Evolutionary conservation across 2,888 invertebrate species (phyloP), one percentile per base, ranked within the genome.

Genomic region (Pachliopta kotzebuea): DNA sequence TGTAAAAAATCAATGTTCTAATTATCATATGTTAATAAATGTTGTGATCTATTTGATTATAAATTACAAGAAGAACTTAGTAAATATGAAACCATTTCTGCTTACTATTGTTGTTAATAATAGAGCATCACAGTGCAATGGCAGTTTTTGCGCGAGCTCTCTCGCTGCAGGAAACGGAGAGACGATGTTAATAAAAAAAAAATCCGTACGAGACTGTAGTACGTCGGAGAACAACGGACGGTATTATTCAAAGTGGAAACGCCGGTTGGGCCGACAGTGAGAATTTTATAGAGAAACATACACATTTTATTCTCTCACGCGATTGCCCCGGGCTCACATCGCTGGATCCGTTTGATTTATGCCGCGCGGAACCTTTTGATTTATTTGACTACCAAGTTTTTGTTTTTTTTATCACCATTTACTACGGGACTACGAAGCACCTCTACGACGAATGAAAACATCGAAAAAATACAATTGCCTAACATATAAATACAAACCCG

Each of bases 301-400:
- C 20, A 55, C 23, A 49, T 60, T 50, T 64, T 64, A 64, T 64
- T 56, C 52, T 56, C 59, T 56, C 62, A 56, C 56, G 60, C 59
- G 56, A 60, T 64, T 64, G 59, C 63, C 54, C 37, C 31, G 54
- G 50, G 60, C 58, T 56, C 24, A 37, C 56, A 50, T 29, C 58
- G 58, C 45, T 54, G 42, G 31, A 63, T 63, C 55, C 63, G 50
- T 59, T 55, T 59, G 59, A 63, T 63, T 63, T 63, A 63, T 55
- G 49, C 54, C 31, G 31, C 50, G 55, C 52, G 31, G 49, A 50
- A 59, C 49, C 45, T 37, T 63, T 59, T 63, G 63, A 63, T 63
- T 63, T 63, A 63, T 63, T 63, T 54, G 54, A 63, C 54, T 24
- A 63, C 55, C 29, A 18, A 26, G 49, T 59, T 59, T 55, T 54